Conservation (phyloP, 2,797 vertebrate genomes). For the Leptodactylus fallax region DNA sequence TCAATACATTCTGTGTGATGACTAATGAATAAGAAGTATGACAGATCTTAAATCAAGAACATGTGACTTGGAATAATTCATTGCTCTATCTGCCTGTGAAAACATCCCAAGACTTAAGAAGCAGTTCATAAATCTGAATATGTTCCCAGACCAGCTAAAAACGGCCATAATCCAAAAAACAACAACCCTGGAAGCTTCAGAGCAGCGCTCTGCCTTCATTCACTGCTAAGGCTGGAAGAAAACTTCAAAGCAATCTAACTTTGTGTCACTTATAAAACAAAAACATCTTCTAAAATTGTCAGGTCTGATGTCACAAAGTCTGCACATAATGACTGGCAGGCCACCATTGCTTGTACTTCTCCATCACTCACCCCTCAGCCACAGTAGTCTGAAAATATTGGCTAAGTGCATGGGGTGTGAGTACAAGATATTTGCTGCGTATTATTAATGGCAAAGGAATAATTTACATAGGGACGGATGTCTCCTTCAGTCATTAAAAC, state of each 20-base stretch:
- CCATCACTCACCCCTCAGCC: background rate
- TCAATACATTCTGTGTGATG: background rate
- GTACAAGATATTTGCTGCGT: background rate
- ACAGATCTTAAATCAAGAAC: background rate
- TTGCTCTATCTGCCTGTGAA: constrained; percentile 3
- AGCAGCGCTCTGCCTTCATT: background rate
- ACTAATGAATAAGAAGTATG: background rate
- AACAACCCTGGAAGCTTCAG: background rate
- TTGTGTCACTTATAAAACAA: background rate
- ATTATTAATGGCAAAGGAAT: constrained; percentile 13
- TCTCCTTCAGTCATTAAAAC: constrained; percentile 1
- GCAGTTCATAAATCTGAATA: constrained; percentile 35
- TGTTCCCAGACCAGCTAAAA: constrained; percentile 26
- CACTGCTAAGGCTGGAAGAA: background rate
- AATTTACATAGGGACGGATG: background rate
- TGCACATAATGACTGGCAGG: background rate
- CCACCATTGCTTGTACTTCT: background rate
- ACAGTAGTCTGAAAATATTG: background rate
- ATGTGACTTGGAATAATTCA: constrained; percentile 10
- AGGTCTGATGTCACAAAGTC: background rate
- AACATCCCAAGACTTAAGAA: constrained; percentile 13
- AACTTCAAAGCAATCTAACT: background rate
- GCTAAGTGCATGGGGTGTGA: background rate
- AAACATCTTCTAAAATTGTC: background rate
- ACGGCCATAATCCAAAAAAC: background rate